Evolutionary conservation across 2,888 invertebrate species (phyloP).

Genomic region (Meganola albula): DNA sequence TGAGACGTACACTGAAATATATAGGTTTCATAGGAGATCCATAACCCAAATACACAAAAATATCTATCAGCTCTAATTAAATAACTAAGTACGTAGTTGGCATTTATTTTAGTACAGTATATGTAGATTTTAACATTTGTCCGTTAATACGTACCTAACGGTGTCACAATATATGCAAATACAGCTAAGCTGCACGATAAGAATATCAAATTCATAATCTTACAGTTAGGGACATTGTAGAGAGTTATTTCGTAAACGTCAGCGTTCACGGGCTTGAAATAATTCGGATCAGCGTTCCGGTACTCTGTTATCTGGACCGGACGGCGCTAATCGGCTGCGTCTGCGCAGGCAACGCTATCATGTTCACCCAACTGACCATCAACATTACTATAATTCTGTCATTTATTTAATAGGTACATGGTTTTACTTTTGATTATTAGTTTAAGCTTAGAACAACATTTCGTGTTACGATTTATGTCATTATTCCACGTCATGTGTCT

Average conservation of each 20-base stretch:
- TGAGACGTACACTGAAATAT: no score
- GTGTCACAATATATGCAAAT: constrained; percentile 15
- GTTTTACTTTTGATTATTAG: background rate
- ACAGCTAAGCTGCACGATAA: constrained; percentile 14
- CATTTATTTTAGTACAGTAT: no score
- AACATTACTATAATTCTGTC: constrained; percentile 29
- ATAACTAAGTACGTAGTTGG: no score
- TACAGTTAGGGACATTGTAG: constrained; percentile 21
- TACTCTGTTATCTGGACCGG: constrained; percentile 67
- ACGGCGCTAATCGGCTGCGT: constrained; percentile 62
- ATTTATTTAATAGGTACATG: constrained; percentile 4
- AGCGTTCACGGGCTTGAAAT: constrained; percentile 37
- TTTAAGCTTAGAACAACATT: background rate
- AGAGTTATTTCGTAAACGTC: constrained; percentile 37
- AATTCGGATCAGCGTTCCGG: constrained; percentile 68
- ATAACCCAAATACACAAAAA: no score
- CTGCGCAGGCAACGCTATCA: constrained; percentile 59
- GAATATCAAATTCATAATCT: constrained; percentile 16
- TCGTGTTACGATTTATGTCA: background rate
- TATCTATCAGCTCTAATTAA: no score
- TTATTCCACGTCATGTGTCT: no score
- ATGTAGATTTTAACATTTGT: no score
- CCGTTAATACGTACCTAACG: constrained; percentile 6
- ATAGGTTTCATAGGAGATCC: no score
- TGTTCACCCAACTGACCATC: constrained; percentile 41